Percentiles rank a stretch among this genome's conserved stretches.
Evolutionary conservation across 1,140 invertebrate species (phyloP).

Genomic region (Micrasema longulum): DNA sequence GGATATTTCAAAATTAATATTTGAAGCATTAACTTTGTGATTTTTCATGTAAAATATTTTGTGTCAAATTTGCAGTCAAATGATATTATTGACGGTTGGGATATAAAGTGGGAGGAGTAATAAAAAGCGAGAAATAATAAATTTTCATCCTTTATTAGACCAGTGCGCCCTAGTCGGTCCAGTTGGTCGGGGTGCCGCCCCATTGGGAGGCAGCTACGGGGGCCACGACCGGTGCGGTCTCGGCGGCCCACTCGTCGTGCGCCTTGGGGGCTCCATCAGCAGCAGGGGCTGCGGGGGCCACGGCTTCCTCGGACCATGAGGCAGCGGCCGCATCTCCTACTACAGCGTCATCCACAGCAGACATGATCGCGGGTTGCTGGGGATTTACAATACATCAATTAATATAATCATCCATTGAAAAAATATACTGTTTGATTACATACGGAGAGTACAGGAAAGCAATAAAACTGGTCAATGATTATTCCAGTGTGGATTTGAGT

Average conservation of each 20-base stretch:
- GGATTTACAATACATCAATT: too few relatives aligned
- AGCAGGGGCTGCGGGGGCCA: slow-evolving; percentile 44
- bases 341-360: slow-evolving; percentile 61
- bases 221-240: slow-evolving; percentile 56
- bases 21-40: too few relatives aligned
- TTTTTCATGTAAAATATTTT: too few relatives aligned
- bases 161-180: slow-evolving; percentile 56
- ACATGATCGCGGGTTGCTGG: slow-evolving; percentile 44
- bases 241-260: slow-evolving; percentile 62
- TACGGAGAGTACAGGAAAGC: too few relatives aligned
- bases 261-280: slow-evolving; percentile 48
- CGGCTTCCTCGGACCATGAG: slow-evolving; percentile 47
- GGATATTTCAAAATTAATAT: too few relatives aligned
- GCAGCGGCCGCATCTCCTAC: slow-evolving; percentile 57
- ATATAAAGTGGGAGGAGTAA: not conserved
- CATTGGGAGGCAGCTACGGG: slow-evolving; percentile 58
- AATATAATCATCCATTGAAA: too few relatives aligned
- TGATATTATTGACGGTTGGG: not conserved
- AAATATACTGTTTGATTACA: too few relatives aligned
- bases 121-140: slow-evolving; percentile 1
- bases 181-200: slow-evolving; percentile 64
- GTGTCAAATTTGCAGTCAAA: not conserved
- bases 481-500: too few relatives aligned
- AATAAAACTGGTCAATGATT: too few relatives aligned
- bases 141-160: slow-evolving; percentile 33